Conservation (phyloP, 2,113 vertebrate genomes). For the Gyps fulvus region DNA sequence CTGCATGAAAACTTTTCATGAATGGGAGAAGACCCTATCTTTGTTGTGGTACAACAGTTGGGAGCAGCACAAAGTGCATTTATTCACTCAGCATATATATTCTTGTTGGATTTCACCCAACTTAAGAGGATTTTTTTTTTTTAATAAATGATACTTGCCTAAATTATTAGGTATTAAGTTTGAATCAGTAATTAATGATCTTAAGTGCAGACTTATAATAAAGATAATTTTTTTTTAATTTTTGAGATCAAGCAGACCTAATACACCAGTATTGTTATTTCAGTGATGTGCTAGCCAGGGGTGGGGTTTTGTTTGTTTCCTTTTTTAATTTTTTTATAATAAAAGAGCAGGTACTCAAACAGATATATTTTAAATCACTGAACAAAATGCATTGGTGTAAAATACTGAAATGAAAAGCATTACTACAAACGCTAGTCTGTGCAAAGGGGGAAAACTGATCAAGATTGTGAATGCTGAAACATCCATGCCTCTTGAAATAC, state of each 20-base stretch:
- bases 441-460: conserved; percentile 40
- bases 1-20: conserved; percentile 70
- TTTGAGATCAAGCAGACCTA: conserved; percentile 63
- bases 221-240: conserved; percentile 66
- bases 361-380: conserved; percentile 74
- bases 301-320: not conserved
- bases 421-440: conserved; percentile 75
- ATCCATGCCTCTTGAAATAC: conserved; percentile 69
- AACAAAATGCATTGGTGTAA: conserved; percentile 67
- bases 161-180: conserved; percentile 80
- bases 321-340: not conserved
- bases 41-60: conserved; percentile 97
- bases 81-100: conserved; percentile 77
- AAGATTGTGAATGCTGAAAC: conserved; percentile 66
- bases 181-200: conserved; percentile 71
- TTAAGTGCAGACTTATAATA: conserved; percentile 62
- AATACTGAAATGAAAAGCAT: conserved; percentile 78
- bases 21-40: conserved; percentile 77
- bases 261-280: conserved; percentile 79
- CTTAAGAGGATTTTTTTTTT: conserved; percentile 84
- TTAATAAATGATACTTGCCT: conserved; percentile 75
- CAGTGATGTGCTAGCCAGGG: conserved; percentile 59
- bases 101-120: conserved; percentile 87
- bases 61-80: conserved; percentile 90
- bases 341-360: conserved; percentile 69